A percentile compares a stretch with the other conserved stretches of the same genome.
phyloP scores from a whole-genome alignment of 2,113 vertebrate genomes.

The Phoxinus phoxinus region DNA sequence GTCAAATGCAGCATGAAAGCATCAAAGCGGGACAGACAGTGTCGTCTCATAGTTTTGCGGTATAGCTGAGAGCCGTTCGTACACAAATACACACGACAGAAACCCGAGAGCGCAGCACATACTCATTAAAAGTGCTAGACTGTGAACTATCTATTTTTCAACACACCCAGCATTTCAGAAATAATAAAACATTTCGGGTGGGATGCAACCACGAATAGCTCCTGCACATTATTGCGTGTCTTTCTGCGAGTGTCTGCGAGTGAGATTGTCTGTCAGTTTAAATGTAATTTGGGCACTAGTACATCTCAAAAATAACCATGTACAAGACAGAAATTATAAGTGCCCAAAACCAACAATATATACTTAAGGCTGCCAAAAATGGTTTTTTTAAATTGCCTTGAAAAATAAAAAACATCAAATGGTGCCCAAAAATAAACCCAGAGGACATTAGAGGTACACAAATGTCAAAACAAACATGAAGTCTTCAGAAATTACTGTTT shows the following conservation, averaged over 20 bases:
- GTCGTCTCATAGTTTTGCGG: slow-evolving; percentile 39
- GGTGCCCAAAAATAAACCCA: slow-evolving; percentile 68
- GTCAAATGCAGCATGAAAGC: slow-evolving; percentile 14
- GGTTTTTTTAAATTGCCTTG: slow-evolving; percentile 70
- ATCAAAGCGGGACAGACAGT: slow-evolving; percentile 35
- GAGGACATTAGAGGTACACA: slow-evolving; percentile 63
- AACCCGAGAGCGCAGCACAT: slow-evolving; percentile 71
- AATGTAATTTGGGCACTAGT: slow-evolving; percentile 79
- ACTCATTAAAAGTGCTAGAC: slow-evolving; percentile 82
- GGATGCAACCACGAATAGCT: slow-evolving; percentile 73
- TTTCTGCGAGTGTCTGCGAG: slow-evolving; percentile 53
- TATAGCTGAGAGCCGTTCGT: slow-evolving; percentile 57
- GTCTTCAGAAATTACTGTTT: slow-evolving; percentile 66
- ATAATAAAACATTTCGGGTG: slow-evolving; percentile 81
- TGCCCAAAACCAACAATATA: slow-evolving; percentile 79
- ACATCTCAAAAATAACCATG: slow-evolving; percentile 83
- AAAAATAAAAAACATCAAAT: slow-evolving; percentile 73
- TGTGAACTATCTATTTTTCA: slow-evolving; percentile 82
- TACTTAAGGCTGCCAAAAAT: slow-evolving; percentile 78
- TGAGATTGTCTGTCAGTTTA: slow-evolving; percentile 77
- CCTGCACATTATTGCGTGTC: slow-evolving; percentile 56
- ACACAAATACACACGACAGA: slow-evolving; percentile 69
- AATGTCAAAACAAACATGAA: slow-evolving; percentile 76
- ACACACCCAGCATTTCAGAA: slow-evolving; percentile 82
- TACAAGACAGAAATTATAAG: slow-evolving; percentile 82